Conservation (phyloP, 2,888 invertebrate species). For the Calameuta idolon region DNA sequence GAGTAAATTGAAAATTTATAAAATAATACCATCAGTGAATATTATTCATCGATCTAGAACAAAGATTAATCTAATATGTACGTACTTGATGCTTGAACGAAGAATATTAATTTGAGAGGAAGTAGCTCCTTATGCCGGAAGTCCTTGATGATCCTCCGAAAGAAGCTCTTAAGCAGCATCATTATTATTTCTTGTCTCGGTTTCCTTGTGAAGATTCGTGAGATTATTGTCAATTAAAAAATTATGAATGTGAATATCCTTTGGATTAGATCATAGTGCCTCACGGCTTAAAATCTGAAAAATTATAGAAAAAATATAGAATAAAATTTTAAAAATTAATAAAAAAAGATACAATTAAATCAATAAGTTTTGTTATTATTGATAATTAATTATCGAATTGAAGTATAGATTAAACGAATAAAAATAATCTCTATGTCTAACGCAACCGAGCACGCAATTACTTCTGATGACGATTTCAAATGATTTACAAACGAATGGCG, state of each 20-base stretch:
- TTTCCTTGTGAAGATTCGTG: not conserved
- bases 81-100: constrained; percentile 84
- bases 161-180: constrained; percentile 74
- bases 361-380: no score
- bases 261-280: not conserved
- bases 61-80: constrained; percentile 37
- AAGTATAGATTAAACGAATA: not conserved
- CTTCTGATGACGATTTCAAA: not conserved
- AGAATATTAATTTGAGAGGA: constrained; percentile 81
- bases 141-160: constrained; percentile 77
- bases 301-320: not conserved
- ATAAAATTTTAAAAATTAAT: not conserved
- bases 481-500: not conserved
- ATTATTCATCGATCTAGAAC: not conserved
- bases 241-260: not conserved
- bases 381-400: not conserved
- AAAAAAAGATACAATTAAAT: no score
- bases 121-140: constrained; percentile 79
- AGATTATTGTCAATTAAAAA: not conserved
- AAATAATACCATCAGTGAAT: not conserved
- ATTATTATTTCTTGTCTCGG: constrained; percentile 61
- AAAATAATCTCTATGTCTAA: no score
- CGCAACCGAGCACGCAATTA: not conserved
- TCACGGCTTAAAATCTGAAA: not conserved
- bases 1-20: not conserved